A percentile compares a stretch with the other conserved stretches of the same genome.
Evolutionary conservation across 2,888 invertebrate genomes (phyloP).

Genomic region (Phorcus lineatus): DNA sequence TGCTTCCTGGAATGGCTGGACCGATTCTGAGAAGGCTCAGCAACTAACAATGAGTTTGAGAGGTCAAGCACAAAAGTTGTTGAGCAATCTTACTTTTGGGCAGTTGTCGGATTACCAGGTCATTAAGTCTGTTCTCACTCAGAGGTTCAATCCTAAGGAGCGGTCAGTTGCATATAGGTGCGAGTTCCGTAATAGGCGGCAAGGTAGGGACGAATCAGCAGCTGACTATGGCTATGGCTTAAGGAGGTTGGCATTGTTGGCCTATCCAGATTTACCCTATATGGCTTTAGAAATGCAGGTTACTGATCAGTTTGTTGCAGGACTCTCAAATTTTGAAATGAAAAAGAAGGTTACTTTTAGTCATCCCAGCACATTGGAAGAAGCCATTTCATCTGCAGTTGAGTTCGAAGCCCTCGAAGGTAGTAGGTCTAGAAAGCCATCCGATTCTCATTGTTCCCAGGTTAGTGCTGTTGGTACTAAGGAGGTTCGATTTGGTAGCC

Average conservation of each 20-base stretch:
- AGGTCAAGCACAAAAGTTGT: constrained; percentile 13
- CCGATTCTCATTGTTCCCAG: no score
- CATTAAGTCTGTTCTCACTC: neutral
- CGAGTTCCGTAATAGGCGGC: neutral
- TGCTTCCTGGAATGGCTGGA: constrained; percentile 44
- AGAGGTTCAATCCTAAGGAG: neutral
- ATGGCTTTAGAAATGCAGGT: no score
- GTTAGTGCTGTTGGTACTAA: no score
- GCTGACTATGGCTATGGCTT: neutral
- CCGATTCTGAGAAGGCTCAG: constrained; percentile 22
- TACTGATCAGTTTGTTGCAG: neutral
- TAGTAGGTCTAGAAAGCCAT: no score
- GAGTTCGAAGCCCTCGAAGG: neutral
- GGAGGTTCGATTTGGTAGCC: no score
- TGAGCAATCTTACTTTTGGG: neutral
- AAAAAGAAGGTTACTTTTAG: neutral
- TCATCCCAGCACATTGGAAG: neutral
- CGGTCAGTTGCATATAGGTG: neutral
- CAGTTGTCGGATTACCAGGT: neutral
- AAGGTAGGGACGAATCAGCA: neutral
- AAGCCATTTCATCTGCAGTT: neutral
- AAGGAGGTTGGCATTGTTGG: neutral
- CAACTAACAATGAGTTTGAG: constrained; percentile 24
- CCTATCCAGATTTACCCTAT: neutral
- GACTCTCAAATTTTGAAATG: neutral